These are phyloP conservation scores for Lamellibrachia luymesi DNA, from an alignment of 1,140 invertebrate species.

Conservation along the genomic window DNA sequence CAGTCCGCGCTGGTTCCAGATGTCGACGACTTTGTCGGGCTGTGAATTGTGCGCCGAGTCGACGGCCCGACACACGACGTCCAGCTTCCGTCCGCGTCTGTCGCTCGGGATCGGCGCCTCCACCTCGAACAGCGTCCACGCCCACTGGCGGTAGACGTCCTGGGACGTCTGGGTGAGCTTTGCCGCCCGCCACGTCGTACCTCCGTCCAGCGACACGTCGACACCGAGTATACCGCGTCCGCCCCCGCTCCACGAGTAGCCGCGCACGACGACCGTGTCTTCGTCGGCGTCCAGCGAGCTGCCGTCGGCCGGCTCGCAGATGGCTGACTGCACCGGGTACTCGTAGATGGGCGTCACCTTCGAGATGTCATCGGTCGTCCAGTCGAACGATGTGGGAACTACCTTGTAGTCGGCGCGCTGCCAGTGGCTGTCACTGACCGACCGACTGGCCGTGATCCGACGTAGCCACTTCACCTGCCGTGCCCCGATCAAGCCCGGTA, in stretches of 20 bases:
- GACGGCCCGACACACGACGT: slow-evolving; percentile 90
- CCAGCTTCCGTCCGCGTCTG: slow-evolving; percentile 46
- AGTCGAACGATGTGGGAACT: slow-evolving; percentile 84
- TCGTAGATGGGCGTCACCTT: slow-evolving; percentile 79
- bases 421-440: slow-evolving; percentile 91
- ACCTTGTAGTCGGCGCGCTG: slow-evolving; percentile 95
- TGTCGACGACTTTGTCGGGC: slow-evolving; percentile 85
- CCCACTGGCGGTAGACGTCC: slow-evolving; percentile 68
- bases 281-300: slow-evolving; percentile 43
- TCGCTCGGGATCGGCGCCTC: slow-evolving; percentile 43
- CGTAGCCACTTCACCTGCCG: slow-evolving; percentile 66
- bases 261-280: slow-evolving; percentile 66
- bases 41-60: slow-evolving; percentile 95
- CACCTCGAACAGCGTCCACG: slow-evolving; percentile 87
- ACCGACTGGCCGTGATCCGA: slow-evolving; percentile 75
- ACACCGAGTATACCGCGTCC: slow-evolving; percentile 83
- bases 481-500: slow-evolving; percentile 76
- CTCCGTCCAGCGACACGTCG: slow-evolving; percentile 63
- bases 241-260: slow-evolving; percentile 96
- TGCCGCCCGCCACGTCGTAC: slow-evolving; percentile 82
- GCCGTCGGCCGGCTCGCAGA: slow-evolving; percentile 72
- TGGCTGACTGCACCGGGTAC: slow-evolving; percentile 90
- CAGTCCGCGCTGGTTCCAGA: slow-evolving; percentile 97
- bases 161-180: slow-evolving; percentile 58
- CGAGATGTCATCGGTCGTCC: slow-evolving; percentile 85